These are phyloP conservation scores for Eretmochelys imbricata DNA, from an alignment of 2,113 vertebrate species.

Conservation along the genomic window DNA sequence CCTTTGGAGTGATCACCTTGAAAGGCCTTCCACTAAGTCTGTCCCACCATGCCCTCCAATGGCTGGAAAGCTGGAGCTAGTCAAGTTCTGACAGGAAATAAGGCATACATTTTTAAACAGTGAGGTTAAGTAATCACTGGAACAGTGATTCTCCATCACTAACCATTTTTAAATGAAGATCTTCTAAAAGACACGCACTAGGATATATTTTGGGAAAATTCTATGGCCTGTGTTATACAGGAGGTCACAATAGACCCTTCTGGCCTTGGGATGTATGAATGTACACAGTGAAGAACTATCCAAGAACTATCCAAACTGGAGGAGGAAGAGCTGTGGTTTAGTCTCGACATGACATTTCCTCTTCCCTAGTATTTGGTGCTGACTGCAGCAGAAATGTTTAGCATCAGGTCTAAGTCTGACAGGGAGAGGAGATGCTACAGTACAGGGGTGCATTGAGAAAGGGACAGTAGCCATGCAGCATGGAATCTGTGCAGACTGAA, in stretches of 20 bases:
- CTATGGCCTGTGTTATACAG: neutral
- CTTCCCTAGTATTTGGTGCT: neutral
- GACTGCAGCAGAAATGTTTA: constrained; percentile 22
- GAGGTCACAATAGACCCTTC: neutral
- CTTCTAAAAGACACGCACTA: neutral
- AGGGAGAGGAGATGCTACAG: neutral
- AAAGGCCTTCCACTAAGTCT: neutral
- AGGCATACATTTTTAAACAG: neutral
- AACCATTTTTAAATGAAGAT: neutral
- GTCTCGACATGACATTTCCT: constrained; percentile 61
- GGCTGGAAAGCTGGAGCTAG: neutral
- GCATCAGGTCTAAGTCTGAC: neutral
- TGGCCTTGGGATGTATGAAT: neutral
- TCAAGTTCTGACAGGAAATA: neutral
- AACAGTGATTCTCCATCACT: neutral
- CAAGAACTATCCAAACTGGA: neutral
- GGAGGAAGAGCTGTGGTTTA: constrained; percentile 50
- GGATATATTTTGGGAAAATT: neutral
- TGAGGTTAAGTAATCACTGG: neutral
- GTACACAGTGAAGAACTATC: neutral
- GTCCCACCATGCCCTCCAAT: neutral
- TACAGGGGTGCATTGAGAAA: neutral
- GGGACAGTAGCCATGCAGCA: neutral
- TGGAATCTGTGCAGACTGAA: neutral
- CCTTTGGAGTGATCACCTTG: neutral